Percentiles rank a stretch among this genome's conserved stretches.
phyloP scores from a whole-genome alignment of 2,888 invertebrate genomes.

The Neoitamus cyanurus region DNA sequence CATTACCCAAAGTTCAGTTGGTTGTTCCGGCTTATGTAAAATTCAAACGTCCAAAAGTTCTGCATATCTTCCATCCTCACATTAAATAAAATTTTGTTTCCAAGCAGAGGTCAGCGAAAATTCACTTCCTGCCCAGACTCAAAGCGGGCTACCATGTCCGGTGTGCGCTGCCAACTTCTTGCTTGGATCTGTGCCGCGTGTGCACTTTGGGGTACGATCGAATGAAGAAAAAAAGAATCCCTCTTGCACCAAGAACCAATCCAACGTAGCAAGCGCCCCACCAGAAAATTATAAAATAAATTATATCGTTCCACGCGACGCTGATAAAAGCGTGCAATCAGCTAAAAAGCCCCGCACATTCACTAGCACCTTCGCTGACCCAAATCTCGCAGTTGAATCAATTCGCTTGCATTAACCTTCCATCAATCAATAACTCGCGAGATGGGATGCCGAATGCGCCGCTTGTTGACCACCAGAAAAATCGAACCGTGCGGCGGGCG shows the following conservation, averaged over 20 bases:
- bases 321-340: not conserved
- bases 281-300: not conserved
- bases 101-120: not conserved
- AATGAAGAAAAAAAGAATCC: not conserved
- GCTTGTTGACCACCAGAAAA: not conserved
- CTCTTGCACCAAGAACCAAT: not conserved
- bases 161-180: not conserved
- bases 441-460: not conserved
- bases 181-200: not conserved
- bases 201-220: not conserved
- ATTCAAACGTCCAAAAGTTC: not conserved
- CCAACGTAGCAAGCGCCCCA: not conserved
- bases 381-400: not conserved
- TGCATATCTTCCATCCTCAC: not conserved
- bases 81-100: not conserved
- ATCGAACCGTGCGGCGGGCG: not conserved
- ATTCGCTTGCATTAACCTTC: constrained; percentile 13
- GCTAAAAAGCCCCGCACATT: not conserved
- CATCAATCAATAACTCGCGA: not conserved
- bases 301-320: not conserved
- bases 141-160: not conserved
- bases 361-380: not conserved
- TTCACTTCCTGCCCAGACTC: not conserved
- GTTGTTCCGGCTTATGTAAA: not conserved
- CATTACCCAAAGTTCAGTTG: not conserved